Conservation (phyloP, 2,888 invertebrate genomes). For the Lapara coniferarum region DNA sequence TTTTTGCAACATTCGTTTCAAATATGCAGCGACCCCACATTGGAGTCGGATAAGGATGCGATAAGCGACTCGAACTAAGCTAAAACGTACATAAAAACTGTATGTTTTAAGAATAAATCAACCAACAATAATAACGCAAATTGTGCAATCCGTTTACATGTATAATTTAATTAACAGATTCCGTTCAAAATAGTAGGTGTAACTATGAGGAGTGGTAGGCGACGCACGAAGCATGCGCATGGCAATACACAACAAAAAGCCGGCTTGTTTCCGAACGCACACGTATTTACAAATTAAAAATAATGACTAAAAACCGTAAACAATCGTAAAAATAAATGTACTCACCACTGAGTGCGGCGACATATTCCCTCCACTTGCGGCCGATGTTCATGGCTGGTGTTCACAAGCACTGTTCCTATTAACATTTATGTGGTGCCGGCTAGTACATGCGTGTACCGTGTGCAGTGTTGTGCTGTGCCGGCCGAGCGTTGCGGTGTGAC, state of each 20-base stretch:
- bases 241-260: not conserved
- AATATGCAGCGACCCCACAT: too few species aligned
- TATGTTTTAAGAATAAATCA: not conserved
- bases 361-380: slow-evolving; percentile 79
- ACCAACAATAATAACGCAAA: not conserved
- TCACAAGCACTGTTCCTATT: slow-evolving; percentile 61
- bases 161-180: slow-evolving; percentile 1
- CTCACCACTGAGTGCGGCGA: slow-evolving; percentile 79
- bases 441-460: slow-evolving; percentile 55
- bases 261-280: slow-evolving; percentile 40
- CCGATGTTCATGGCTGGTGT: slow-evolving; percentile 69
- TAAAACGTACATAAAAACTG: not conserved
- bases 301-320: slow-evolving; percentile 34
- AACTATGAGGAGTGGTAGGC: not conserved
- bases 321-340: slow-evolving; percentile 49
- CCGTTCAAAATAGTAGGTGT: not conserved
- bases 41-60: too few species aligned
- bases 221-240: not conserved
- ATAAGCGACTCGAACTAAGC: too few species aligned
- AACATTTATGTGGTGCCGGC: slow-evolving; percentile 72
- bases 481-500: slow-evolving; percentile 47
- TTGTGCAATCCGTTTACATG: not conserved
- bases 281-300: slow-evolving; percentile 33
- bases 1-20: too few species aligned
- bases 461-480: slow-evolving; percentile 47